phyloP scores from a whole-genome alignment of 2,888 invertebrate genomes.

The Drosophila limbata region DNA sequence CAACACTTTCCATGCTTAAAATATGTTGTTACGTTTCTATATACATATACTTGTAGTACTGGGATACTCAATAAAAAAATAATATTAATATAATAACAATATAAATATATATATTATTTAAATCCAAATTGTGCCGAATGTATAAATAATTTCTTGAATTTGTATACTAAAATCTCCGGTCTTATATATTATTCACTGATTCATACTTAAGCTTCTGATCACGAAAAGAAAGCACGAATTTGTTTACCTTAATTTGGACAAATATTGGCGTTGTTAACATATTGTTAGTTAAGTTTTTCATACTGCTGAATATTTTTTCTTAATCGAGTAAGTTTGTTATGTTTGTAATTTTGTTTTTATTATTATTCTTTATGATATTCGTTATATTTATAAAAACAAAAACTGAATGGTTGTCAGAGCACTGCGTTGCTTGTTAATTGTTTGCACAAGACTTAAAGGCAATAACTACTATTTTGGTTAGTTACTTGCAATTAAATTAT shows the following conservation, averaged over 20 bases:
- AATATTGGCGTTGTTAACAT: background rate
- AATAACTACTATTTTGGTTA: background rate
- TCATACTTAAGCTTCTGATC: background rate
- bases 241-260: background rate
- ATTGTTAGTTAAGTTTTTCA: background rate
- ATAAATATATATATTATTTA: conserved; percentile 25
- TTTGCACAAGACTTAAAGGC: conserved; percentile 9
- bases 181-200: background rate
- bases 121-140: conserved; percentile 77
- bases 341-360: background rate
- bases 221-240: background rate
- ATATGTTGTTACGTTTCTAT: background rate
- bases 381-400: background rate
- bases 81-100: too few species aligned
- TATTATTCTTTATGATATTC: background rate
- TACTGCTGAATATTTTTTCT: background rate
- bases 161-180: background rate
- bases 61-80: too few species aligned
- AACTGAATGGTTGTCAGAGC: conserved; percentile 5
- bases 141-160: background rate
- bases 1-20: background rate
- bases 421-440: conserved; percentile 5
- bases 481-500: background rate
- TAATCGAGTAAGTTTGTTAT: background rate
- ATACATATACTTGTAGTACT: conserved; percentile 2